Evolutionary conservation across 2,888 invertebrate genomes (phyloP).

Genomic region (Hedya salicella): DNA sequence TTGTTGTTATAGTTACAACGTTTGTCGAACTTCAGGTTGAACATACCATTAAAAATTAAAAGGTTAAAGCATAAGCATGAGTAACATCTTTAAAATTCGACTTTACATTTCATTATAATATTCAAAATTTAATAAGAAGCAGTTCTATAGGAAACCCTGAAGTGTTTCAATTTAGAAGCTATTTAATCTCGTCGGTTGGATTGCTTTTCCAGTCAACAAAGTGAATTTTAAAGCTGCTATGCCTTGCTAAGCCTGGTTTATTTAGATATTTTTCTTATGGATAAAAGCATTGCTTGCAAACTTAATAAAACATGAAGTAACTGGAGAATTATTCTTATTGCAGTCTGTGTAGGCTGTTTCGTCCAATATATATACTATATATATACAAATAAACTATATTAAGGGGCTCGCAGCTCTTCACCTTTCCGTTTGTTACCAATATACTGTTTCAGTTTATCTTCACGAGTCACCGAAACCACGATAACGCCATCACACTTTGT

Average conservation of each 20-base stretch:
- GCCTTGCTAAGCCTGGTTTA: not conserved
- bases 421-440: too few relatives aligned
- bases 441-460: too few relatives aligned
- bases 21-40: not conserved
- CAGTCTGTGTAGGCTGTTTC: not conserved
- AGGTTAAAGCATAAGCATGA: not conserved
- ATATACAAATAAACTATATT: too few relatives aligned
- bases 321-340: not conserved
- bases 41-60: not conserved
- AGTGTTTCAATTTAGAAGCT: not conserved
- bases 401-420: too few relatives aligned
- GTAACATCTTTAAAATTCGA: not conserved
- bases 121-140: conserved; percentile 6
- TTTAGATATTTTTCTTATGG: not conserved
- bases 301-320: not conserved
- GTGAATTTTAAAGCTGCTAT: conserved; percentile 1
- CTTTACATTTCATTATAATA: not conserved
- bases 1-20: not conserved
- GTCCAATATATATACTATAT: not conserved
- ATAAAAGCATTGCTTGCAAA: too few relatives aligned
- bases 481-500: too few relatives aligned
- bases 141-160: not conserved
- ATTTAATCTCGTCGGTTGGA: not conserved
- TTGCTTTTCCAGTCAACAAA: conserved; percentile 9
- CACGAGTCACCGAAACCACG: too few relatives aligned